Percentiles rank a stretch among this genome's conserved stretches.
Conservation (phyloP, 2,888 invertebrate genomes). For the Platycheirus rosarum region DNA sequence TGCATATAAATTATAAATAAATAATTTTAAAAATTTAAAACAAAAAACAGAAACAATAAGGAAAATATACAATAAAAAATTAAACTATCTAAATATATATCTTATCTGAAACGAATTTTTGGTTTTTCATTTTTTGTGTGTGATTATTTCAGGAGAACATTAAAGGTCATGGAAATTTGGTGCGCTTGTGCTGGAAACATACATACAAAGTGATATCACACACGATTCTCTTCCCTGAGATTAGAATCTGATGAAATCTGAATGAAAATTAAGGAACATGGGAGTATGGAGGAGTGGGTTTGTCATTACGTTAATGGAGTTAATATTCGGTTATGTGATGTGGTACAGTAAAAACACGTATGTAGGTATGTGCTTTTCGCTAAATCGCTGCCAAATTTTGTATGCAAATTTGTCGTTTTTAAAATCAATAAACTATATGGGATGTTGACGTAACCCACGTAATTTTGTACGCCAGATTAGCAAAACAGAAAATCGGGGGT, state of each 20-base stretch:
- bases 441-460: conserved; percentile 30
- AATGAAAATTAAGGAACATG: conserved; percentile 26
- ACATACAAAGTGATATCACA: background rate
- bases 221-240: conserved; percentile 20
- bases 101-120: conserved; percentile 46
- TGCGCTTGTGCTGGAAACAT: conserved; percentile 25
- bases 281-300: background rate
- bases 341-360: no score
- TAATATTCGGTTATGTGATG: conserved; percentile 4
- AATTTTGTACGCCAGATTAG: conserved; percentile 1
- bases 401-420: conserved; percentile 31
- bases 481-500: background rate
- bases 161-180: conserved; percentile 33
- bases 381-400: conserved; percentile 25
- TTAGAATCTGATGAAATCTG: conserved; percentile 33
- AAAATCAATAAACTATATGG: conserved; percentile 56
- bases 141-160: conserved; percentile 14
- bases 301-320: conserved; percentile 7
- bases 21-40: conserved; percentile 38
- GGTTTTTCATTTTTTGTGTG: background rate
- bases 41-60: conserved; percentile 59
- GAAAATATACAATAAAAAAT: conserved; percentile 68
- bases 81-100: conserved; percentile 69
- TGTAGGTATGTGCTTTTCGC: background rate
- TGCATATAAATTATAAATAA: conserved; percentile 57